Evolutionary conservation across 2,888 invertebrate species (phyloP), one percentile per base, ranked within the genome.

Genomic region (Lithophane socia): DNA sequence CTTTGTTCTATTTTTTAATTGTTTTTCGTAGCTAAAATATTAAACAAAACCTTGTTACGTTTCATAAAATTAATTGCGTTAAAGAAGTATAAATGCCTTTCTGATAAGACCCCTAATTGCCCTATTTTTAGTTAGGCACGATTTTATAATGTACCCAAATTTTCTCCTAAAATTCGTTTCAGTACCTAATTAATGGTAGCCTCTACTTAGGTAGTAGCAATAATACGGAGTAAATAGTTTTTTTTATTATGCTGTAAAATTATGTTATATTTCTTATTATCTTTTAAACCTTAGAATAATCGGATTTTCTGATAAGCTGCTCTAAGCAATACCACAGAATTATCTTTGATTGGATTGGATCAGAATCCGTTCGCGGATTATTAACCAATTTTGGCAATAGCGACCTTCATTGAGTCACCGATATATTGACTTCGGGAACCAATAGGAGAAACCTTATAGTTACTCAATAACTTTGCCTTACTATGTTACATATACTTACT

Each of bases 361-460:
- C 64, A 44, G 52, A 29, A 70, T 79, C 61, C 10, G 21, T 16
- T 80, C 18, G 54, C 52, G 52, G 73, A 69, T 44, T 83, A 65
- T 61, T 64, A 65, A 61, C 65, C 44, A 77, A 80, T 75, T 64
- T 68, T n/a, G 66, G 42, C 63, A 74, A 61, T 73, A 61, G 16
- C 49, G 42, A 71, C 75, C 69, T 82, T 75, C 54, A 42, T 58
- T 16, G 21, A 61, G 52, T 24, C 47, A 66, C 49, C 37, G 42
- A 56, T 61, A 66, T 75, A 65, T 69, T 68, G 21, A 49, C 58
- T n/a, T 82, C 60, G 44, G 61, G 12, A 70, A 58, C 18, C 65
- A 74, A 72, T 58, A 69, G 29, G 74, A 83, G 77, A 83, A 85
- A 52, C 66, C 73, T n/a, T 73, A 49, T 37, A 60, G 21, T 1